A percentile compares a stretch with the other conserved stretches of the same genome.
These are phyloP conservation scores for Acipenser ruthenus DNA, from an alignment of 2,797 vertebrate genomes.

Conservation along the genomic window DNA sequence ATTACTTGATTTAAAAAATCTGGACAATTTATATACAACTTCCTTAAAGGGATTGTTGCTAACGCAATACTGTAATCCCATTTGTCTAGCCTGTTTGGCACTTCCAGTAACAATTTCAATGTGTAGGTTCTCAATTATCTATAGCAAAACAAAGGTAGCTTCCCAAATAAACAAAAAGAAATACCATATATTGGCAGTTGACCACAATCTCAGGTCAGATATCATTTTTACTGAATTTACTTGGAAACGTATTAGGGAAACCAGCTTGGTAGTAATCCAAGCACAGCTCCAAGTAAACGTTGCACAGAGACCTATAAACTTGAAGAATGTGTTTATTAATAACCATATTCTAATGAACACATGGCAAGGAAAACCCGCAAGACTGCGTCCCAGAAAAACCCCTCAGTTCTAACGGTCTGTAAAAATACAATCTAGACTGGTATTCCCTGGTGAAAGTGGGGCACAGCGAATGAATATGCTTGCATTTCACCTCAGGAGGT, in stretches of 20 bases:
- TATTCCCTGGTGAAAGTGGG: too few species aligned
- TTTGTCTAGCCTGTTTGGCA: constrained; percentile 16
- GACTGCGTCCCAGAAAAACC: too few species aligned
- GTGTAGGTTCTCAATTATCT: constrained; percentile 32
- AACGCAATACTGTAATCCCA: constrained; percentile 23
- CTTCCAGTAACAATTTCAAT: constrained; percentile 21
- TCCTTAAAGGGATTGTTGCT: constrained; percentile 11
- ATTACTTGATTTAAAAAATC: constrained; percentile 36
- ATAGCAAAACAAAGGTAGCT: constrained; percentile 23
- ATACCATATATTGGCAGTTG: not conserved
- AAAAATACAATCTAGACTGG: too few species aligned
- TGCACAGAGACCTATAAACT: constrained; percentile 8
- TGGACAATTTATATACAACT: constrained; percentile 31
- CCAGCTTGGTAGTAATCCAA: constrained; percentile 3
- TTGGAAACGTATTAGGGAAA: constrained; percentile 7
- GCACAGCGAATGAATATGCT: too few species aligned
- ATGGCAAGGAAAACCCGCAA: too few species aligned
- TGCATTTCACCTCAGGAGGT: too few species aligned
- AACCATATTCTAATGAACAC: too few species aligned
- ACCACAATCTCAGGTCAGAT: constrained; percentile 9
- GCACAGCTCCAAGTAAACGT: constrained; percentile 3
- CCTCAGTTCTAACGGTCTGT: too few species aligned
- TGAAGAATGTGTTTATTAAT: not conserved
- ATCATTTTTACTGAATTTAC: constrained; percentile 16
- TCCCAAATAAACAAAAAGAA: constrained; percentile 5